A percentile compares a stretch with the other conserved stretches of the same genome.
Evolutionary conservation across 2,888 invertebrate species (phyloP).

Genomic region (Willowsia nigromaculata): DNA sequence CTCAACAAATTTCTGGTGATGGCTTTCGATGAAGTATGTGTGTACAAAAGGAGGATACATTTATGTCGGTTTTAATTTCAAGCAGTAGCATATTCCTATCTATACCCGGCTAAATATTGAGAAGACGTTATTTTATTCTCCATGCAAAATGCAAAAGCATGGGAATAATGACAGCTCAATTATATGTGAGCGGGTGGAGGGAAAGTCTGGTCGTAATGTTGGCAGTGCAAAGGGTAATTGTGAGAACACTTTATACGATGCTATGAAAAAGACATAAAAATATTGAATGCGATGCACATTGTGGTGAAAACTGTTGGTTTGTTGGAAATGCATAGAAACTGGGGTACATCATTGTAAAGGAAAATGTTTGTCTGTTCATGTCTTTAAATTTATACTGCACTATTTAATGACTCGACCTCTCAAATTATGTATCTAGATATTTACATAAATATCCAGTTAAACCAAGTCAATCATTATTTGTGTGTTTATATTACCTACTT

Average conservation of each 20-base stretch:
- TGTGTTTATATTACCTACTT: background rate
- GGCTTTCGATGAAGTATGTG: too few species aligned
- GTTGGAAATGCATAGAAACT: background rate
- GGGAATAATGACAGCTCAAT: too few species aligned
- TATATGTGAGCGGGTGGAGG: too few species aligned
- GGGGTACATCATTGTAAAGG: background rate
- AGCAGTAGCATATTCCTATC: too few species aligned
- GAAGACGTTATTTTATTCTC: too few species aligned
- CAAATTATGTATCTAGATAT: background rate
- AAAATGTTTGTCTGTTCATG: background rate
- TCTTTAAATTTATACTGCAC: background rate
- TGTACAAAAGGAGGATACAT: too few species aligned
- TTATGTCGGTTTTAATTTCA: too few species aligned
- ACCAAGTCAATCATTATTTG: background rate
- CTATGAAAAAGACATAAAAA: background rate
- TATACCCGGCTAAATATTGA: too few species aligned
- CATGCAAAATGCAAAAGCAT: too few species aligned
- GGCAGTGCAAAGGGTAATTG: too few species aligned
- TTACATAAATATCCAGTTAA: background rate
- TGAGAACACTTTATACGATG: background rate
- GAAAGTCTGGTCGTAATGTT: too few species aligned
- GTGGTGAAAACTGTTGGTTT: background rate
- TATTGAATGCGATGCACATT: background rate
- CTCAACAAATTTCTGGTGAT: background rate
- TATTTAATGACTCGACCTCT: background rate